These are phyloP conservation scores for Harpegnathos saltator DNA, from an alignment of 1,140 invertebrate genomes.

Conservation along the genomic window DNA sequence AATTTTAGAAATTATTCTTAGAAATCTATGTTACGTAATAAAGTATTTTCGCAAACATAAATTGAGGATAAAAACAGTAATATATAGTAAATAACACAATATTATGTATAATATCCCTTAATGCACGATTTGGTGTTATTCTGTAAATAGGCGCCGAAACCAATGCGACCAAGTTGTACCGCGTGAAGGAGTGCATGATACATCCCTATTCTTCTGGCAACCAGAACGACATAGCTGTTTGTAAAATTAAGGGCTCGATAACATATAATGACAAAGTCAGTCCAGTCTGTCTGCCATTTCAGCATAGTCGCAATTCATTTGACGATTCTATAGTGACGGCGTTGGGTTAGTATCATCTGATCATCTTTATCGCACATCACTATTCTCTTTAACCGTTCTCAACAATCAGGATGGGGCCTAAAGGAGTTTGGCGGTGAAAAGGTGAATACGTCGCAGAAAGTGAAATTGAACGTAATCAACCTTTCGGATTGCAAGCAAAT, in stretches of 20 bases:
- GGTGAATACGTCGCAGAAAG: conserved; percentile 87
- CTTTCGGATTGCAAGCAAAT: fast-evolving
- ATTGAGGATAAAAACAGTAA: neutral
- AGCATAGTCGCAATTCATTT: conserved; percentile 83
- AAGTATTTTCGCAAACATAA: neutral
- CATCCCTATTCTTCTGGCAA: conserved; percentile 82
- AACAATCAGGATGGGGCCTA: conserved; percentile 88
- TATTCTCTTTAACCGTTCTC: neutral
- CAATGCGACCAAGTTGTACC: conserved; percentile 75
- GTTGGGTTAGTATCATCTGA: conserved; percentile 84
- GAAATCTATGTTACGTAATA: too few species aligned
- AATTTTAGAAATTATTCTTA: too few species aligned
- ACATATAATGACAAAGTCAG: conserved; percentile 86
- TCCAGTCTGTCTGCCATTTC: conserved; percentile 89
- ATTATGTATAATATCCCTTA: neutral
- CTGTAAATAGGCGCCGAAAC: conserved; percentile 79
- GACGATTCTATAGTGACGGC: conserved; percentile 82
- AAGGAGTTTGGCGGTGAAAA: conserved; percentile 85
- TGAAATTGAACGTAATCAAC: conserved; percentile 86
- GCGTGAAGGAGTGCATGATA: conserved; percentile 67
- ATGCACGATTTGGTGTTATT: neutral
- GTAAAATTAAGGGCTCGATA: conserved; percentile 85
- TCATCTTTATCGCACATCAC: neutral
- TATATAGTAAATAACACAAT: neutral
- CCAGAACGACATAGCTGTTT: conserved; percentile 89